Evolutionary conservation across 2,797 vertebrate genomes (phyloP), one percentile per base, ranked within the genome.

Genomic region (Enteromius afrohamiltoni): DNA sequence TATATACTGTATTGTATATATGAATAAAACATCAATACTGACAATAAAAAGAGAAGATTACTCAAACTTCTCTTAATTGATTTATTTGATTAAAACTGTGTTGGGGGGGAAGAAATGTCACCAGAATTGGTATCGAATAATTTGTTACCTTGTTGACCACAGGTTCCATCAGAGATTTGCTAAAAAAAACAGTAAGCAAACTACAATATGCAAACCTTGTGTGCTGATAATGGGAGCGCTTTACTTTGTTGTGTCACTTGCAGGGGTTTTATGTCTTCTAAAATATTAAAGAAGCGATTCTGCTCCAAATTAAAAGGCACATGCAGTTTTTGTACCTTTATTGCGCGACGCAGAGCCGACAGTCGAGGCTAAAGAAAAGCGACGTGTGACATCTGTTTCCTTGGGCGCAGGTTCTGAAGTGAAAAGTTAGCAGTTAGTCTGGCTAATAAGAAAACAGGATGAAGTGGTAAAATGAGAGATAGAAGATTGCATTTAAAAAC

Each of bases 351-450:
- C 92, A 80, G 95, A 92, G 91, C 93, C 94, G 79, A 96, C 92
- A 90, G 97, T 96, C 87, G 97, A 97, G 86, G 96, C 94, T 87
- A 97, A 93, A 90, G 97, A 97, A 94, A 97, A 97, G 90, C 97
- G 96, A 11, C 97, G 96, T 64, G 95, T 91, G 74, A 95, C 94
- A 87, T 96, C 95, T 84, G 95, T 92, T 90, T 97, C 97, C 91
- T 97, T 97, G 93, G 90, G 85, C 70, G 95, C 92, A 55, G 96
- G 92, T 82, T 96, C 96, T 97, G 89, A 87, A 91, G 88, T 88
- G 89, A 92, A 92, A 90, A 79, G 88, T 93, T 94, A 94, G 89
- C 86, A 88, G 89, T 90, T 87, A 92, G 82, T 42, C n/a, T 49
- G 51, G 6, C 71, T 62, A 62, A 8, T 77, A 29, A 42, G 6